These are phyloP conservation scores for Dicentrarchus labrax DNA, from an alignment of 2,113 vertebrate genomes.

Conservation along the genomic window DNA sequence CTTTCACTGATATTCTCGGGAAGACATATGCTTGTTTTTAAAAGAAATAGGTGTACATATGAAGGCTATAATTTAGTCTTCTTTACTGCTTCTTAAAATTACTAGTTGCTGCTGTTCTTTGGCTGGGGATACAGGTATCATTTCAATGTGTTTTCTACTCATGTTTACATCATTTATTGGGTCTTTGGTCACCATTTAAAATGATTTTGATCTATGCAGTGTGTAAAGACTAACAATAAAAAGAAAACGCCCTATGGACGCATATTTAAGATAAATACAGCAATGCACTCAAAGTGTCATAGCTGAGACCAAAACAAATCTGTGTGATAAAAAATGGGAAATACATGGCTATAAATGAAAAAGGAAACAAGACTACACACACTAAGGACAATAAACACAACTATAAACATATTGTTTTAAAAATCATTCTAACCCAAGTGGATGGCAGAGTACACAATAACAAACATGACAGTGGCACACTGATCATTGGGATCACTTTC, in stretches of 20 bases:
- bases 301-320: neutral
- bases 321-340: neutral
- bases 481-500: no score
- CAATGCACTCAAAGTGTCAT: neutral
- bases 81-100: neutral
- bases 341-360: neutral
- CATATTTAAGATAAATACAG: neutral
- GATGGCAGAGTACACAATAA: no score
- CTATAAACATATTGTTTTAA: no score
- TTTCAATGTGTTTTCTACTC: neutral
- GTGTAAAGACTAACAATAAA: neutral
- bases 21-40: neutral
- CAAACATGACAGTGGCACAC: no score
- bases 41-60: neutral
- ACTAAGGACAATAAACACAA: no score
- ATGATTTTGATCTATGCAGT: neutral
- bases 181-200: neutral
- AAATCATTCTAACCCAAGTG: no score
- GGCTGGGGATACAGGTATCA: neutral
- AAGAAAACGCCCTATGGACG: neutral
- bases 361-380: neutral
- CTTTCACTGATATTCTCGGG: neutral
- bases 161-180: neutral
- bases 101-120: neutral
- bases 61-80: neutral